Percentiles rank a stretch among this genome's conserved stretches.
Evolutionary conservation across 2,113 vertebrate species (phyloP).

Genomic region (Oenanthe melanoleuca): DNA sequence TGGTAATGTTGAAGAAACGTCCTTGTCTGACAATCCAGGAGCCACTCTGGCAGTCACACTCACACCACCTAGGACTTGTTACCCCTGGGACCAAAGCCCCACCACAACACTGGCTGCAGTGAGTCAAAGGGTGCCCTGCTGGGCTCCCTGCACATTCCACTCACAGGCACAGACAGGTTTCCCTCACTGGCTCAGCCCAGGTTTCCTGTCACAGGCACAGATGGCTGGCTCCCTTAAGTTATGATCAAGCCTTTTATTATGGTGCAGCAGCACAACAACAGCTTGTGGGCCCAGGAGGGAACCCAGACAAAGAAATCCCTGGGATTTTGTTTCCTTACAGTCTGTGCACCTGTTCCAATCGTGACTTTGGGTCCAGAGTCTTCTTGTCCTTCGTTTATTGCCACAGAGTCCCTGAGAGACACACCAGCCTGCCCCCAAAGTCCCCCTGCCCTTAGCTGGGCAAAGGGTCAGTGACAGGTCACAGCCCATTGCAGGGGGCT

Average conservation of each 20-base stretch:
- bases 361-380: background rate
- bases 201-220: background rate
- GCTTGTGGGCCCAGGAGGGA: background rate
- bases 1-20: background rate
- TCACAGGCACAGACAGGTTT: background rate
- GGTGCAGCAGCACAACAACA: background rate
- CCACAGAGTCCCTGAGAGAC: background rate
- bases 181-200: background rate
- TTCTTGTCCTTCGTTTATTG: background rate
- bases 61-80: background rate
- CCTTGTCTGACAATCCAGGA: background rate
- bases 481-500: fast-evolving
- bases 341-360: background rate
- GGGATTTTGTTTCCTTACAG: background rate
- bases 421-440: background rate
- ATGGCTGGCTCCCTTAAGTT: background rate
- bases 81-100: fast-evolving
- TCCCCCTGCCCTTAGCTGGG: background rate
- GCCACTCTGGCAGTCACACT: background rate
- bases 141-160: background rate
- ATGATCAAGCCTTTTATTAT: fast-evolving
- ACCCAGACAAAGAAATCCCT: background rate
- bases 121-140: background rate
- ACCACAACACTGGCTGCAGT: background rate
- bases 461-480: background rate